Percentiles rank a stretch among this genome's conserved stretches.
Conservation (phyloP, 2,888 invertebrate genomes). For the Eupeodes luniger region DNA sequence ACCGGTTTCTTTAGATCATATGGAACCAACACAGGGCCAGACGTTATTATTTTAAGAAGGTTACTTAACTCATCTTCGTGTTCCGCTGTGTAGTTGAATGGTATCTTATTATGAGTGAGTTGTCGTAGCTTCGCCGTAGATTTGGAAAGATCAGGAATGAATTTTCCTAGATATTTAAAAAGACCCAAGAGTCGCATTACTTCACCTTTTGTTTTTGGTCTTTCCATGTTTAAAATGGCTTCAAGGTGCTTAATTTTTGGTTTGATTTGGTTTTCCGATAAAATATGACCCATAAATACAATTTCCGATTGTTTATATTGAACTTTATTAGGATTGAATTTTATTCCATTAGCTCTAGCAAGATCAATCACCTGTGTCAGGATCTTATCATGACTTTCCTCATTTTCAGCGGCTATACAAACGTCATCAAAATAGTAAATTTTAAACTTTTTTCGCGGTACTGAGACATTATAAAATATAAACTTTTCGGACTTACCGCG, state of each 20-base stretch:
- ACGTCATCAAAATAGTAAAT: slow-evolving; percentile 82
- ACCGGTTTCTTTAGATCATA: slow-evolving; percentile 76
- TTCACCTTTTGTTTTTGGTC: slow-evolving; percentile 45
- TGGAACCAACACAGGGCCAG: slow-evolving; percentile 41
- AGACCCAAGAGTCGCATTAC: slow-evolving; percentile 60
- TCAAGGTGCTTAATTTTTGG: slow-evolving; percentile 54
- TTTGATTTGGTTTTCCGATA: slow-evolving; percentile 64
- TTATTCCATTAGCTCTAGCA: slow-evolving; percentile 49
- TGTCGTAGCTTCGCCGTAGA: slow-evolving; percentile 41
- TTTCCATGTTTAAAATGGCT: slow-evolving; percentile 62
- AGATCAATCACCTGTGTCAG: slow-evolving; percentile 52
- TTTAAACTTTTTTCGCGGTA: no score
- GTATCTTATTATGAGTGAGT: slow-evolving; percentile 50
- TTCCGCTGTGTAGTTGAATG: slow-evolving; percentile 54
- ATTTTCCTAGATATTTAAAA: slow-evolving; percentile 72
- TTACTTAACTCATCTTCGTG: slow-evolving; percentile 53
- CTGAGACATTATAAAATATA: no score
- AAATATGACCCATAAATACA: slow-evolving; percentile 78
- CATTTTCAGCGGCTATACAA: slow-evolving; percentile 75
- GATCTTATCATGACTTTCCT: slow-evolving; percentile 72
- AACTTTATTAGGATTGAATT: slow-evolving; percentile 78
- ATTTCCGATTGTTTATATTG: slow-evolving; percentile 76
- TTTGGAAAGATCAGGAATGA: slow-evolving; percentile 73
- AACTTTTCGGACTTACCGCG: no score
- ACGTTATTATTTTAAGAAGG: slow-evolving; percentile 38